Percentiles rank a stretch among this genome's conserved stretches.
Evolutionary conservation across 2,888 invertebrate genomes (phyloP).

Genomic region (Timema podura): DNA sequence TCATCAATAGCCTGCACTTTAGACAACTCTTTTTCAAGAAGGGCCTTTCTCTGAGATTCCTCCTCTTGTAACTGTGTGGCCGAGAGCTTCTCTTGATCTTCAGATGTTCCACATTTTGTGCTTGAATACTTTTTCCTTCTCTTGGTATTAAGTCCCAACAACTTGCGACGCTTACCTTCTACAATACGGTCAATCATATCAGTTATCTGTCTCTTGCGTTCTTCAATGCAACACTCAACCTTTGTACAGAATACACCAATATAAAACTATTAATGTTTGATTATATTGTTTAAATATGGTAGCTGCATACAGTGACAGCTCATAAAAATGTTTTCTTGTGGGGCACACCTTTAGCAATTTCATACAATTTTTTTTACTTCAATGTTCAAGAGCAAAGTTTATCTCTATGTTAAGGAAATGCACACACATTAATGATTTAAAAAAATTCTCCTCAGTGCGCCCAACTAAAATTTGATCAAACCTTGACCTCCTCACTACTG

Average conservation of each 20-base stretch:
- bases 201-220: conserved; percentile 58
- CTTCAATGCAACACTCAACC: conserved; percentile 49
- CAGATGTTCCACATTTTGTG: conserved; percentile 39
- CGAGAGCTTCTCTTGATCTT: conserved; percentile 39
- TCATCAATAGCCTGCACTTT: conserved; percentile 58
- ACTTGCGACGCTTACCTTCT: conserved; percentile 69
- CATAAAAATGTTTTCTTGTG: too few relatives aligned
- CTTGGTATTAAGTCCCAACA: conserved; percentile 45
- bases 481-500: too few relatives aligned
- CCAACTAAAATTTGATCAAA: too few relatives aligned
- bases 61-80: conserved; percentile 16
- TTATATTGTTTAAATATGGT: too few relatives aligned
- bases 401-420: too few relatives aligned
- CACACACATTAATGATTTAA: too few relatives aligned
- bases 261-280: too few relatives aligned
- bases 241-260: conserved; percentile 34
- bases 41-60: conserved; percentile 52
- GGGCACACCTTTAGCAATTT: too few relatives aligned
- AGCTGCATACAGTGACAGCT: too few relatives aligned
- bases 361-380: too few relatives aligned
- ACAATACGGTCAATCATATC: conserved; percentile 69
- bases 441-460: too few relatives aligned
- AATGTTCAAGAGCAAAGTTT: too few relatives aligned
- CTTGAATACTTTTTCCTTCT: conserved; percentile 40
- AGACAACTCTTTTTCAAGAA: conserved; percentile 67